Evolutionary conservation across 2,888 invertebrate species (phyloP).

Genomic region (Holacanthella duospinosa): DNA sequence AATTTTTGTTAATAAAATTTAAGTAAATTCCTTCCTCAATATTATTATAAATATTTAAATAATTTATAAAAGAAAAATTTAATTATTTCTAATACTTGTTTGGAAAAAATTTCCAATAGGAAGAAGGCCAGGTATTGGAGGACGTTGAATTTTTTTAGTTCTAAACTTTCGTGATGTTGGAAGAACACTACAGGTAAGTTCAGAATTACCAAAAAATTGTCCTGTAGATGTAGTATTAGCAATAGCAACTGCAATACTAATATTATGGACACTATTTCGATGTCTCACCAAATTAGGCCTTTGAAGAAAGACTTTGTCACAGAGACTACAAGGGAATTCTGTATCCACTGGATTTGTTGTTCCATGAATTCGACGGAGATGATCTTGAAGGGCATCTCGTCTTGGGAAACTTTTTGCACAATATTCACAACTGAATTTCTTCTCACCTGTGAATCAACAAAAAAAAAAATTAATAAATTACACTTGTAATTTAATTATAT

Average conservation of each 20-base stretch:
- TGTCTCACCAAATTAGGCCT: conserved; percentile 23
- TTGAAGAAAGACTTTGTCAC: conserved; percentile 28
- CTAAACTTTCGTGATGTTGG: not conserved
- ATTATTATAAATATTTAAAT: no score
- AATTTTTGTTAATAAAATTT: no score
- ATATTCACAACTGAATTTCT: conserved; percentile 22
- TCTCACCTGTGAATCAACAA: conserved; percentile 32
- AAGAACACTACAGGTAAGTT: not conserved
- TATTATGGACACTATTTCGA: conserved; percentile 26
- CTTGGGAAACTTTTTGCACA: conserved; percentile 31
- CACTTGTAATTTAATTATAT: no score
- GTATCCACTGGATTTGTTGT: conserved; percentile 5
- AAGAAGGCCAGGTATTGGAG: not conserved
- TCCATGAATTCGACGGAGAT: conserved; percentile 27
- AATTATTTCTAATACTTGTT: no score
- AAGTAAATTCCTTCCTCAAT: no score
- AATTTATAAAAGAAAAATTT: no score
- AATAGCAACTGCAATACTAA: conserved; percentile 18
- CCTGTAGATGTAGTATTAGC: not conserved
- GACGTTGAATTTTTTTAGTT: not conserved
- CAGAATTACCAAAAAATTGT: not conserved
- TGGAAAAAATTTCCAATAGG: not conserved
- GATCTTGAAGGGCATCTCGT: conserved; percentile 32
- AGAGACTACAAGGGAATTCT: conserved; percentile 29
- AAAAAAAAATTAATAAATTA: no score